Base-by-base conservation (phyloP, 2,888 invertebrate genomes). In the Oscheius onirici region DNA sequence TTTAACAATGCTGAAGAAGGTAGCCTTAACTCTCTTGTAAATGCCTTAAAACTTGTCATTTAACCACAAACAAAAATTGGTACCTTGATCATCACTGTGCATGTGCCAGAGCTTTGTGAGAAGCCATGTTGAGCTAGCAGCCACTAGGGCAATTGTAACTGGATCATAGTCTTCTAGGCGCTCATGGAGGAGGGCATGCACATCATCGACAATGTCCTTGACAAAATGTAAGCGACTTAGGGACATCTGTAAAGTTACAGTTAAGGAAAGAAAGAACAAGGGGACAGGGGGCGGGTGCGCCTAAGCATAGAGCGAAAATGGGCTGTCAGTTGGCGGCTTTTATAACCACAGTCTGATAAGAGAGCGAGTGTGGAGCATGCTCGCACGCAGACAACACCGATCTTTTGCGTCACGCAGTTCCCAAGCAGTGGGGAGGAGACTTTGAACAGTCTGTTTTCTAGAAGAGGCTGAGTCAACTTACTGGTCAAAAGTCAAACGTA, bases 71-170 rank as follows among this genome's bases (percentile, higher is more conserved):
- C 1, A 43, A 52, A 51, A 71, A 67, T 49, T n/a, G n/a, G n/a
- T n/a, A 79, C 79, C 77, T 40, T 73, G 61, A 57, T 79, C 79
- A 67, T 77, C 76, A 1, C 57, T 52, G 43, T 79, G 74, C 74
- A 79, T 71, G 67, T 75, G 74, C 58, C 72, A 72, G 46, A 79
- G 22, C 22, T 73, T 65, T 2, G 70, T 69, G 22, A 26, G 46
- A 20, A 74, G 11, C 65, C 70, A 76, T 3, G 75, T 71, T 3
- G 69, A 34, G 15, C 69, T 6, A 13, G 54, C 54, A 1, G 72
- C 57, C 6, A 60, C 40, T 0, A 67, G 49, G 11, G 69, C 68
- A 15, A 77, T 66, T 11, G 65, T 51, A 40, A 77, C 52, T 3
- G 79, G 79, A 46, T 79, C 72, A 20, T 71, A 17, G 8, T 41